Percentiles rank a stretch among this genome's conserved stretches.
Conservation (phyloP, 1,140 invertebrate genomes). For the Globodera ellingtonae region DNA sequence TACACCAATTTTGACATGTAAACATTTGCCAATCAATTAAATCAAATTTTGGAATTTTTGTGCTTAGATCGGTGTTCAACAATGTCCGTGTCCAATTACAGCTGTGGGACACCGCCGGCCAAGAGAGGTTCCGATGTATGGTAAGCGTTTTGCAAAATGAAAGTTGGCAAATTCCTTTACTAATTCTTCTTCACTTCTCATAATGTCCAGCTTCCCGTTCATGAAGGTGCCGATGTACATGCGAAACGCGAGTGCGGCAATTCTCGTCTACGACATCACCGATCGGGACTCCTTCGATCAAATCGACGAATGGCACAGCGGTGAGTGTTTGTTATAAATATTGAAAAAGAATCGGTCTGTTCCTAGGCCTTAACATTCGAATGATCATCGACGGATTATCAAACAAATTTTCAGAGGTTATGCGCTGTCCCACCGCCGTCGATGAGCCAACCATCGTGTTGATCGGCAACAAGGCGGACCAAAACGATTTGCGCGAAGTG, state of each 20-base stretch:
- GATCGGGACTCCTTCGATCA: conserved; percentile 83
- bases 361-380: background rate
- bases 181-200: no score
- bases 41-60: no score
- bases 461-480: conserved; percentile 98
- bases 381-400: background rate
- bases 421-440: conserved; percentile 29
- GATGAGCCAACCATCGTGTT: conserved; percentile 94
- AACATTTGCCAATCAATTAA: conserved; percentile 20
- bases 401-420: conserved; percentile 28
- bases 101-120: conserved; percentile 86
- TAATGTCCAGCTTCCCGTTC: background rate
- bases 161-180: no score
- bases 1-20: conserved; percentile 45
- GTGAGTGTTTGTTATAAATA: conserved; percentile 20
- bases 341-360: conserved; percentile 13
- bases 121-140: conserved; percentile 93
- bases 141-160: background rate
- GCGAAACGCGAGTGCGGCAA: conserved; percentile 95
- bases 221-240: conserved; percentile 88
- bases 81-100: conserved; percentile 4
- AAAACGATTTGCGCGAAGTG: conserved; percentile 94
- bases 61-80: conserved; percentile 4
- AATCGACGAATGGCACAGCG: conserved; percentile 40
- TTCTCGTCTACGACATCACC: conserved; percentile 93